Conservation (phyloP, 2,888 invertebrate genomes). For the Noctuana brunneofusca region DNA sequence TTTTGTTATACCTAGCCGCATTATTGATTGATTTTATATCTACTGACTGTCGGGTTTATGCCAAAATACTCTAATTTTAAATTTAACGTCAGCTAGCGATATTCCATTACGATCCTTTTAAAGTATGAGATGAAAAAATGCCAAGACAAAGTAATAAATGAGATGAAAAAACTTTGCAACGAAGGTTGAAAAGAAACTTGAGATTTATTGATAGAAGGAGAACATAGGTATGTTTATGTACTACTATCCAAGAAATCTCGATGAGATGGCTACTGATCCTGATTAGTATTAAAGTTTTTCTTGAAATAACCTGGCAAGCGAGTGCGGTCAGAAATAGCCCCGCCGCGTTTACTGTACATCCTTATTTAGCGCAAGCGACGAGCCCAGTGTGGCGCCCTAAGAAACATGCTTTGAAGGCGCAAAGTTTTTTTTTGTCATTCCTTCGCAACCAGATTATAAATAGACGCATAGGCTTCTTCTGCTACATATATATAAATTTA, state of each 20-base stretch:
- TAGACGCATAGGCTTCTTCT: slow-evolving; percentile 20
- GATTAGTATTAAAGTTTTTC: slow-evolving; percentile 13
- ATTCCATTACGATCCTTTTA: too few relatives aligned
- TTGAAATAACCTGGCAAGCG: slow-evolving; percentile 20
- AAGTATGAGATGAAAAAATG: too few relatives aligned
- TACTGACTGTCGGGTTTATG: too few relatives aligned
- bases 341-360: slow-evolving; percentile 26
- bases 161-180: too few relatives aligned
- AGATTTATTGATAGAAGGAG: too few relatives aligned
- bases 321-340: slow-evolving; percentile 29
- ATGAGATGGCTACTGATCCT: background rate
- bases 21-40: too few relatives aligned
- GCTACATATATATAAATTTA: background rate
- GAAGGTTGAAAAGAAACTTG: too few relatives aligned
- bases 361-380: slow-evolving; percentile 30
- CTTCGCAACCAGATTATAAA: slow-evolving; percentile 28
- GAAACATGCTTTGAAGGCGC: slow-evolving; percentile 25
- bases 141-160: too few relatives aligned
- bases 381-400: slow-evolving; percentile 21
- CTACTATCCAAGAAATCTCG: background rate
- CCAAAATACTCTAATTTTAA: too few relatives aligned
- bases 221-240: too few relatives aligned
- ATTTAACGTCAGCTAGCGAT: too few relatives aligned
- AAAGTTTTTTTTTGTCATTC: slow-evolving; percentile 32
- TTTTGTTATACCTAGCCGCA: too few relatives aligned